A percentile compares a stretch with the other conserved stretches of the same genome.
Conservation (phyloP, 2,888 invertebrate species). For the Erynnis tages region DNA sequence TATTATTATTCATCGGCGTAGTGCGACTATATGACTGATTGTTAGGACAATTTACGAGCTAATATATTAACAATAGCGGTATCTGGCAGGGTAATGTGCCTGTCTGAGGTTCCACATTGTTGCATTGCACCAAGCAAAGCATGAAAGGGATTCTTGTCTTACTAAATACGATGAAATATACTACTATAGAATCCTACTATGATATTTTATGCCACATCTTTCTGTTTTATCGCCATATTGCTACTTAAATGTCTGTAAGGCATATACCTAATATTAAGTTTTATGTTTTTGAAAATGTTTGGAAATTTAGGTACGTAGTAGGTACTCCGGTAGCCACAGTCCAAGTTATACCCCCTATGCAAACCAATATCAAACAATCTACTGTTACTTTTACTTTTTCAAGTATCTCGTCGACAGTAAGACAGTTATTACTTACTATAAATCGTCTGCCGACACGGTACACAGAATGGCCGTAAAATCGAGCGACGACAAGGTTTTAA, state of each 20-base stretch:
- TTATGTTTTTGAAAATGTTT: too few relatives aligned
- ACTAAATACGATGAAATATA: neutral
- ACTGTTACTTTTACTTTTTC: too few relatives aligned
- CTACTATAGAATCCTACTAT: neutral
- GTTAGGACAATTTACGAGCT: slow-evolving; percentile 51
- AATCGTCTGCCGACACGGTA: slow-evolving; percentile 12
- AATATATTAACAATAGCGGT: slow-evolving; percentile 53
- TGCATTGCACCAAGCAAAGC: slow-evolving; percentile 38
- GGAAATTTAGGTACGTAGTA: too few relatives aligned
- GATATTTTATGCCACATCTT: too few relatives aligned
- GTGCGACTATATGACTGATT: slow-evolving; percentile 21
- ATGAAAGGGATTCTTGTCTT: slow-evolving; percentile 10
- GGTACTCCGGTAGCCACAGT: too few relatives aligned
- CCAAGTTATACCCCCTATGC: too few relatives aligned
- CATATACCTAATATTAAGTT: too few relatives aligned
- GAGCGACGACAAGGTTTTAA: slow-evolving; percentile 29
- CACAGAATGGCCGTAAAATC: slow-evolving; percentile 25
- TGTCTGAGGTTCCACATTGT: slow-evolving; percentile 42
- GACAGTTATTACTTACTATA: slow-evolving; percentile 3
- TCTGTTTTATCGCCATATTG: too few relatives aligned
- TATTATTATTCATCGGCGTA: neutral
- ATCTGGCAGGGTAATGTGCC: slow-evolving; percentile 43
- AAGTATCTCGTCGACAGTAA: neutral
- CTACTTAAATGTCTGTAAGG: too few relatives aligned
- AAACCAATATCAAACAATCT: too few relatives aligned